phyloP scores from a whole-genome alignment of 2,888 invertebrate genomes.

The Eilema sororculum region DNA sequence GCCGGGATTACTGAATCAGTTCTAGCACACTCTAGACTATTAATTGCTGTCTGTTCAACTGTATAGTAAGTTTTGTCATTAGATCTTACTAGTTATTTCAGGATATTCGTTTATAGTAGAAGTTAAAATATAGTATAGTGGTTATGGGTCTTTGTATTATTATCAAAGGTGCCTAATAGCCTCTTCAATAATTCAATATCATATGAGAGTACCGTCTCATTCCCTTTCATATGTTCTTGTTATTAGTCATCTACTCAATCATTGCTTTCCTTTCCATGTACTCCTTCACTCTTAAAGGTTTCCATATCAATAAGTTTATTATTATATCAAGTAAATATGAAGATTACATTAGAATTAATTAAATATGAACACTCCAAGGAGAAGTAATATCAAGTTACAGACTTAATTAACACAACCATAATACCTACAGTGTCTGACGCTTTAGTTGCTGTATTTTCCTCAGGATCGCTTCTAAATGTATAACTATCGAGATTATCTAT shows the following conservation, averaged over 20 bases:
- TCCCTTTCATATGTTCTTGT: not conserved
- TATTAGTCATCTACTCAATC: not conserved
- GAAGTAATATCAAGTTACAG: not conserved
- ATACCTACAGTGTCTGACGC: not conserved
- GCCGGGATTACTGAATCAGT: constrained; percentile 25
- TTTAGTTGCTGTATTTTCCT: not conserved
- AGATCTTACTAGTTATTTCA: constrained; percentile 6
- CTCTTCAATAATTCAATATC: not conserved
- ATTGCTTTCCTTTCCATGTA: not conserved
- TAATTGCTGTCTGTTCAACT: constrained; percentile 27
- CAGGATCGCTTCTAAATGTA: not conserved
- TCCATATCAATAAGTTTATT: not conserved
- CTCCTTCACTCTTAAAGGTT: not conserved
- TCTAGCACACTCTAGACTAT: constrained; percentile 21
- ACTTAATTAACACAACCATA: not conserved
- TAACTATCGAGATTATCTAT: not conserved
- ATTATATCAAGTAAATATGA: not conserved
- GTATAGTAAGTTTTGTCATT: constrained; percentile 12
- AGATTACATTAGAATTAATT: not conserved
- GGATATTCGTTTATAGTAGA: not conserved
- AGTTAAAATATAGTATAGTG: not conserved
- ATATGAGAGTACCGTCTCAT: not conserved
- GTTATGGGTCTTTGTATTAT: not conserved
- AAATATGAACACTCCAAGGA: not conserved
- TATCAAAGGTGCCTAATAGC: too few species aligned